phyloP scores from a whole-genome alignment of 2,888 invertebrate genomes.

The Caenorhabditis becei region DNA sequence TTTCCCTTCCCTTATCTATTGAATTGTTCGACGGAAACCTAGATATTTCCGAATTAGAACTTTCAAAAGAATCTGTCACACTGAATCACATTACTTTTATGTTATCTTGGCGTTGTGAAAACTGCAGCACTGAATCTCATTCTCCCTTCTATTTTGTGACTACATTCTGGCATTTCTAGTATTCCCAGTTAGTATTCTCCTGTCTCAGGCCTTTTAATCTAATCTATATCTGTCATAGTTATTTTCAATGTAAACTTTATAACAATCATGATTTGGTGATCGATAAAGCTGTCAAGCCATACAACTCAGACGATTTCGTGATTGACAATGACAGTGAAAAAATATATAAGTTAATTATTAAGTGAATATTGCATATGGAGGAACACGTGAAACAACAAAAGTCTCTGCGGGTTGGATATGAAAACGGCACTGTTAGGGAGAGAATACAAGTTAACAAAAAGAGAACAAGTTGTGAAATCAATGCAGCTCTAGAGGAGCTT shows the following conservation, averaged over 20 bases:
- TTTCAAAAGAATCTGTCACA: not conserved
- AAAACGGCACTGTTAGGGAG: slow-evolving; percentile 17
- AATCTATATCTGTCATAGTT: not conserved
- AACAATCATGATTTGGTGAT: slow-evolving; percentile 42
- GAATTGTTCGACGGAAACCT: not conserved
- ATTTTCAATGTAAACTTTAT: slow-evolving; percentile 38
- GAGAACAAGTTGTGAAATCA: slow-evolving; percentile 7
- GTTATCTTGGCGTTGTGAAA: not conserved
- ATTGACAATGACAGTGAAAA: slow-evolving; percentile 37
- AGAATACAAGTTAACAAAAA: not conserved
- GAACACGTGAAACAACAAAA: slow-evolving; percentile 40
- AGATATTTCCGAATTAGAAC: too few species aligned
- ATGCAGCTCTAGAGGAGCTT: slow-evolving; percentile 43
- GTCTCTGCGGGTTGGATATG: slow-evolving; percentile 18
- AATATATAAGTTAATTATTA: slow-evolving; percentile 9
- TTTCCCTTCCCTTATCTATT: not conserved
- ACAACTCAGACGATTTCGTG: not conserved
- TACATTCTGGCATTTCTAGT: not conserved
- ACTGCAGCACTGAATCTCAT: not conserved
- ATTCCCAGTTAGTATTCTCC: not conserved
- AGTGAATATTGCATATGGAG: slow-evolving; percentile 2
- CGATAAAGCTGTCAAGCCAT: slow-evolving; percentile 56
- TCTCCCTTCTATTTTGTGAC: not conserved
- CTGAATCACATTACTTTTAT: not conserved
- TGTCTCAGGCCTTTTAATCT: not conserved